These are phyloP conservation scores for Asobara japonica DNA, from an alignment of 1,140 invertebrate genomes.

Conservation along the genomic window DNA sequence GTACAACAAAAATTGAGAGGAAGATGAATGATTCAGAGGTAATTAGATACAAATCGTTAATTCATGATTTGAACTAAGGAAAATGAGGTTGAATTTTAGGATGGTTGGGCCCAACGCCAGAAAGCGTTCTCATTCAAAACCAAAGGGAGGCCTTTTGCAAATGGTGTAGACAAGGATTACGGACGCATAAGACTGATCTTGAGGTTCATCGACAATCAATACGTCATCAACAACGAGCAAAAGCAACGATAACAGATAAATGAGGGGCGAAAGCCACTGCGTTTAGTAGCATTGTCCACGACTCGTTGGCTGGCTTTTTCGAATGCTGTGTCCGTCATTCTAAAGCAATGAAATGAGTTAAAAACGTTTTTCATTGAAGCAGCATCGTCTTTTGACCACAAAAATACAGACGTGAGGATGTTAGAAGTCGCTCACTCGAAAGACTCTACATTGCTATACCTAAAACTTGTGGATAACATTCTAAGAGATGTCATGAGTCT, in stretches of 20 bases:
- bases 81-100: constrained; percentile 3
- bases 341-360: constrained; percentile 55
- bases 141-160: constrained; percentile 5
- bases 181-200: constrained; percentile 5
- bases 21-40: background rate
- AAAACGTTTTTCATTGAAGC: constrained; percentile 47
- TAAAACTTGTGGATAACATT: constrained; percentile 40
- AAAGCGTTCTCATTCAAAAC: background rate
- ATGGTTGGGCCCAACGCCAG: background rate
- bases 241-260: background rate
- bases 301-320: constrained; percentile 55
- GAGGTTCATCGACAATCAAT: background rate
- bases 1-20: background rate
- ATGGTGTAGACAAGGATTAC: constrained; percentile 1
- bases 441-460: constrained; percentile 37
- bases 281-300: constrained; percentile 51
- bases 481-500: constrained; percentile 37
- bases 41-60: background rate
- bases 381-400: constrained; percentile 35
- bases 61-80: background rate
- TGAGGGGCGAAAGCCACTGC: constrained; percentile 35
- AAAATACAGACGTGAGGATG: constrained; percentile 39
- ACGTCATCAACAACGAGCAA: background rate
- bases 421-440: constrained; percentile 42
- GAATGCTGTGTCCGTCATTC: constrained; percentile 46